A percentile compares a stretch with the other conserved stretches of the same genome.
Conservation (phyloP, 2,888 invertebrate species). For the Leptinotarsa rubiginosa region DNA sequence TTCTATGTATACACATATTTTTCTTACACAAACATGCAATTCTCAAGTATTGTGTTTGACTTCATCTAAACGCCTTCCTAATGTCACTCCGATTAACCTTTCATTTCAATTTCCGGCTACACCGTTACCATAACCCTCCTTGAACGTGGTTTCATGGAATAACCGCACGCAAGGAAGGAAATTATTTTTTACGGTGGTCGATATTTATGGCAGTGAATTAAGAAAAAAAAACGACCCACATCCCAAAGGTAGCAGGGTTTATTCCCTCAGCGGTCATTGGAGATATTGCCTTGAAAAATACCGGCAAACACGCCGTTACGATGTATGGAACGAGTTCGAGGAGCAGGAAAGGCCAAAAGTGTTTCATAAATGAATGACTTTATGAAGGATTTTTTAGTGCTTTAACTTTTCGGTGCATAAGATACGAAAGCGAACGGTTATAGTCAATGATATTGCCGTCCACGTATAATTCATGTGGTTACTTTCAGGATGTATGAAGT, state of each 20-base stretch:
- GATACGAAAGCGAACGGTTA: constrained; percentile 2
- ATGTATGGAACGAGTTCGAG: constrained; percentile 37
- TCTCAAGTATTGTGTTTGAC: neutral
- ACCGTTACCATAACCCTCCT: neutral
- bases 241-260: constrained; percentile 50
- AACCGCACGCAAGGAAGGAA: constrained; percentile 12
- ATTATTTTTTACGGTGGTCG: constrained; percentile 42
- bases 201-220: constrained; percentile 53
- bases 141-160: neutral
- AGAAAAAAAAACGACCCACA: constrained; percentile 44
- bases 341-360: constrained; percentile 19
- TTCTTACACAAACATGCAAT: neutral
- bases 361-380: constrained; percentile 20
- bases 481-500: neutral
- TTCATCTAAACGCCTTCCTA: neutral
- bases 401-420: constrained; percentile 15
- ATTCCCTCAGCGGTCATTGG: constrained; percentile 54
- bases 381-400: constrained; percentile 13
- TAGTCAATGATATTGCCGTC: constrained; percentile 8
- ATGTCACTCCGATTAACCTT: neutral
- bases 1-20: neutral
- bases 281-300: constrained; percentile 54
- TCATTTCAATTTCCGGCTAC: neutral
- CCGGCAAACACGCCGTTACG: constrained; percentile 53
- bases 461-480: neutral